phyloP scores from a whole-genome alignment of 2,888 invertebrate species.

The Nymphalis c-album region DNA sequence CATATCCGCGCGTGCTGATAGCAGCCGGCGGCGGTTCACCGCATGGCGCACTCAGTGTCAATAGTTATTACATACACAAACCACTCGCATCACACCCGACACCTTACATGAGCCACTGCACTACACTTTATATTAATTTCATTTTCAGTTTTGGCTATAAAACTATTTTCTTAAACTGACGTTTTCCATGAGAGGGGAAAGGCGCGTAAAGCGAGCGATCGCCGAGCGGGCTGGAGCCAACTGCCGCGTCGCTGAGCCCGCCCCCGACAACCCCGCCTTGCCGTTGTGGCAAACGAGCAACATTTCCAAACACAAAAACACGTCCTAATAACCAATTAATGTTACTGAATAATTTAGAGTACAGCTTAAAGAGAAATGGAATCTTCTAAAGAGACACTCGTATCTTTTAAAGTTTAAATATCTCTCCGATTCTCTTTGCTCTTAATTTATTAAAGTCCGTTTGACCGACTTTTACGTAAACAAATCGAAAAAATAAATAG shows the following conservation, averaged over 20 bases:
- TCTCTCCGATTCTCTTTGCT: not conserved
- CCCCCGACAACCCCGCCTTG: conserved; percentile 71
- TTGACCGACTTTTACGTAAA: not conserved
- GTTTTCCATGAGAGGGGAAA: conserved; percentile 39
- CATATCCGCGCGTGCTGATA: conserved; percentile 81
- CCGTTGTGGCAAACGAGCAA: conserved; percentile 62
- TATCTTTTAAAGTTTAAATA: conserved; percentile 16
- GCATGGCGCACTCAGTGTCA: conserved; percentile 66
- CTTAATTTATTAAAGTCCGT: not conserved
- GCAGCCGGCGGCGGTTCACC: conserved; percentile 68
- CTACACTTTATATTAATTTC: conserved; percentile 37
- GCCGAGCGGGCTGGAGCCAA: conserved; percentile 65
- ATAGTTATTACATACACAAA: conserved; percentile 37
- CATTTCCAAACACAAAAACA: conserved; percentile 58
- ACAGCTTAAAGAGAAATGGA: conserved; percentile 25
- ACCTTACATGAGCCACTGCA: conserved; percentile 34
- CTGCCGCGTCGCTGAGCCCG: conserved; percentile 67
- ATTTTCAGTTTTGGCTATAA: conserved; percentile 22
- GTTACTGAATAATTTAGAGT: conserved; percentile 48
- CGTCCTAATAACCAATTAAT: conserved; percentile 53
- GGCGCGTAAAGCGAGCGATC: conserved; percentile 61
- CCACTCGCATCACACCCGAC: conserved; percentile 39
- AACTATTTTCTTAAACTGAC: conserved; percentile 28
- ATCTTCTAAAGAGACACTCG: conserved; percentile 12
- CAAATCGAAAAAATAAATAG: not conserved